phyloP scores from a whole-genome alignment of 2,113 vertebrate genomes.

The Laticauda colubrina region DNA sequence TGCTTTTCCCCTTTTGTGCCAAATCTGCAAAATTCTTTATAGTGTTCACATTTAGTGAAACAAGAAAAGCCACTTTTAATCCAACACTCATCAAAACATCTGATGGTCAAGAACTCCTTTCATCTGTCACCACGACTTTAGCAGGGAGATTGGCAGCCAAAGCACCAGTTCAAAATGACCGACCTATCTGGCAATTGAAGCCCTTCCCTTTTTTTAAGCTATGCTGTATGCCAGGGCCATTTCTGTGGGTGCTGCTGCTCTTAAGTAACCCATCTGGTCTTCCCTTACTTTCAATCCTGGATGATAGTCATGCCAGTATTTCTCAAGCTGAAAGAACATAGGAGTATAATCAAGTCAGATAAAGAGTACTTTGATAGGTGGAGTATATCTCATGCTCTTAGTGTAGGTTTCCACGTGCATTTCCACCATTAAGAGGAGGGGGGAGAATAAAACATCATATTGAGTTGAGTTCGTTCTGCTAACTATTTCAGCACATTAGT shows the following conservation, averaged over 20 bases:
- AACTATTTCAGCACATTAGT: not conserved
- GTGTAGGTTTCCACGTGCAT: not conserved
- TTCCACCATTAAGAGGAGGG: too few species aligned
- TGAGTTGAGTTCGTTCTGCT: not conserved
- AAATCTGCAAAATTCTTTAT: not conserved
- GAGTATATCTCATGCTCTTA: not conserved
- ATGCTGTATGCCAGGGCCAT: not conserved
- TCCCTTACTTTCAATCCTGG: not conserved
- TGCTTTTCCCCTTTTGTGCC: not conserved
- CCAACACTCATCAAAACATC: not conserved
- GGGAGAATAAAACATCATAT: not conserved
- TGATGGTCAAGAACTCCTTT: not conserved
- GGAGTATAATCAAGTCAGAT: not conserved
- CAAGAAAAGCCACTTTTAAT: not conserved
- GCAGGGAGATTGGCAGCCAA: not conserved
- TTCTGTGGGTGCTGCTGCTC: not conserved
- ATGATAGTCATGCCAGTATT: not conserved
- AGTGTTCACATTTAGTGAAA: not conserved
- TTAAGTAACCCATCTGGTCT: not conserved
- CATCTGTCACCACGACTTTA: not conserved
- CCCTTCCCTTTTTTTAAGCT: not conserved
- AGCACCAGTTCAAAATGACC: not conserved
- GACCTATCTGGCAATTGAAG: not conserved
- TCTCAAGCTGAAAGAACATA: not conserved
- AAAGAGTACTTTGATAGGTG: not conserved